A percentile compares a stretch with the other conserved stretches of the same genome.
Evolutionary conservation across 2,797 vertebrate genomes (phyloP).

Genomic region (Mus spretus): DNA sequence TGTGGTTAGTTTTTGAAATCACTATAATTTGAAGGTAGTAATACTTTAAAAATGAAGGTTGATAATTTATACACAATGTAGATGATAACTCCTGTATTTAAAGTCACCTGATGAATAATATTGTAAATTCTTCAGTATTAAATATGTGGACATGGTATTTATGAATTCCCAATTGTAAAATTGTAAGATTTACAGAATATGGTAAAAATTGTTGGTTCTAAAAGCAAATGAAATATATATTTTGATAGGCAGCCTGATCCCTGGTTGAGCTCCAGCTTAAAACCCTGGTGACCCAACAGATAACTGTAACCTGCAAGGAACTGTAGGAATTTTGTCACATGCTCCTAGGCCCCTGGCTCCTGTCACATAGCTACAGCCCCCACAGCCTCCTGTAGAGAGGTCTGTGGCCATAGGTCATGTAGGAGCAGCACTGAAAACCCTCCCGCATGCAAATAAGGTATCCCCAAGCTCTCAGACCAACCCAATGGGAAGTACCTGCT

Average conservation of each 20-base stretch:
- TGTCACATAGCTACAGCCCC: no score
- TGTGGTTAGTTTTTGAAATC: background rate
- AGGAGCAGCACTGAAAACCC: no score
- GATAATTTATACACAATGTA: background rate
- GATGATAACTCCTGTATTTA: background rate
- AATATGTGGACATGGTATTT: background rate
- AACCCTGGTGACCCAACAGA: no score
- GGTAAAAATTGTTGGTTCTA: background rate
- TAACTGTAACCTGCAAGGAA: no score
- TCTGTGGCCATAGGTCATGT: no score
- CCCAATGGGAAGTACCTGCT: no score
- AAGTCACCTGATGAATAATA: background rate
- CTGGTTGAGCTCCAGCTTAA: no score
- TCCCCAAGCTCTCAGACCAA: no score
- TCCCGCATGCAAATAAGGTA: no score
- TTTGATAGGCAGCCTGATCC: background rate
- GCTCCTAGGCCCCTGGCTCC: no score
- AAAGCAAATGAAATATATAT: background rate
- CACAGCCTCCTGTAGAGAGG: no score
- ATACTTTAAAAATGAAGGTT: background rate
- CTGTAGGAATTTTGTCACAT: no score
- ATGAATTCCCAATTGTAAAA: background rate
- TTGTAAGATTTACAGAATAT: background rate
- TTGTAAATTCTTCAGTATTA: background rate
- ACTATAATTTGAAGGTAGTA: background rate